Evolutionary conservation across 2,113 vertebrate species (phyloP).

Genomic region (Beaufortia kweichowensis): DNA sequence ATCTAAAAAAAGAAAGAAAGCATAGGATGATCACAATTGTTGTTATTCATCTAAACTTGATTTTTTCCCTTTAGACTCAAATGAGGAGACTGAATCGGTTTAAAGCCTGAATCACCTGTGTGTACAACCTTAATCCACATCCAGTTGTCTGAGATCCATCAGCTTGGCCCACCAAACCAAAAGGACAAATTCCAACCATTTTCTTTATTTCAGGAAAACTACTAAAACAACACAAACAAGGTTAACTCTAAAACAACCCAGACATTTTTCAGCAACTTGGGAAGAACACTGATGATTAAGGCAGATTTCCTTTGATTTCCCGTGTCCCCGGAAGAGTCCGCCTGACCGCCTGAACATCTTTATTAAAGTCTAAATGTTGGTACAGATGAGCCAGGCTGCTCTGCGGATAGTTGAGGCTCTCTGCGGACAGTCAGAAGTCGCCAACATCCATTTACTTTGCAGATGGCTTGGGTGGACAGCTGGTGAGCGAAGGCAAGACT

Average conservation of each 20-base stretch:
- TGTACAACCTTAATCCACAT: slow-evolving; percentile 44
- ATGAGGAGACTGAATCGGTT: too few species aligned
- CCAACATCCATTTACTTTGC: neutral
- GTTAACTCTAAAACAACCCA: neutral
- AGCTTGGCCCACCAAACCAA: slow-evolving; percentile 44
- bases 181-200: slow-evolving; percentile 5
- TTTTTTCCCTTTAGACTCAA: too few species aligned
- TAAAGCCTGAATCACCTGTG: too few species aligned
- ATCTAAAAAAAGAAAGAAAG: too few species aligned
- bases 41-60: too few species aligned
- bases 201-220: neutral
- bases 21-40: too few species aligned
- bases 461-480: slow-evolving; percentile 1
- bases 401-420: neutral
- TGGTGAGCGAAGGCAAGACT: neutral
- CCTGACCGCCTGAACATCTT: neutral
- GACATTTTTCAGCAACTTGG: neutral
- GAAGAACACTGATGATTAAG: neutral
- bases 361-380: neutral
- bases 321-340: neutral
- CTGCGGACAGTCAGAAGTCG: neutral
- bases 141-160: slow-evolving; percentile 57
- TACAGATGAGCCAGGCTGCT: neutral
- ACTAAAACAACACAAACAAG: neutral
- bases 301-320: neutral